Conservation (phyloP, 2,888 invertebrate species). For the Tachina fera region DNA sequence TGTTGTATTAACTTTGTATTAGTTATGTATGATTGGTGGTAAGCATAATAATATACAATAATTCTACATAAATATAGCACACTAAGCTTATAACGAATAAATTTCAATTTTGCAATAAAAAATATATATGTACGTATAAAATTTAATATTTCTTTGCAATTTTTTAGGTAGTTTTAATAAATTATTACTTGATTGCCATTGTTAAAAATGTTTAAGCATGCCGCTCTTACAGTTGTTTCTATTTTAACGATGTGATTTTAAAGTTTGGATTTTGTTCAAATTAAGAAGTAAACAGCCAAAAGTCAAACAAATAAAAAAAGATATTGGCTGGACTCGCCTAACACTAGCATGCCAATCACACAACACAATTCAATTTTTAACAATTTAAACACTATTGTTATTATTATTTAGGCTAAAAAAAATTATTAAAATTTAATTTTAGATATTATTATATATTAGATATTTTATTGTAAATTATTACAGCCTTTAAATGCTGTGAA, state of each 20-base stretch:
- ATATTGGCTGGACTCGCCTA: slow-evolving; percentile 47
- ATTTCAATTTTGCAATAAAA: slow-evolving; percentile 36
- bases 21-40: background rate
- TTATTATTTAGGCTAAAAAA: slow-evolving; percentile 11
- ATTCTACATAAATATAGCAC: slow-evolving; percentile 17
- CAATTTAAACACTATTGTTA: no score
- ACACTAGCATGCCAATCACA: slow-evolving; percentile 57
- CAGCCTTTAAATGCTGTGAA: no score
- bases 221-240: background rate
- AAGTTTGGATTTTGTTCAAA: slow-evolving; percentile 29
- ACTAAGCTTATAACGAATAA: slow-evolving; percentile 50
- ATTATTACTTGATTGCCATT: slow-evolving; percentile 37
- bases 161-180: slow-evolving; percentile 28
- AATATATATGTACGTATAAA: background rate
- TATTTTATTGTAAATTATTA: background rate
- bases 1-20: background rate
- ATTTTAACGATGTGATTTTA: slow-evolving; percentile 25
- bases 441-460: slow-evolving; percentile 2
- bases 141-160: slow-evolving; percentile 1
- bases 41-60: slow-evolving; percentile 42
- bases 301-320: slow-evolving; percentile 46
- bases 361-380: slow-evolving; percentile 1
- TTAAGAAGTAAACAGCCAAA: background rate
- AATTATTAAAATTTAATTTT: background rate
- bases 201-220: background rate